These are phyloP conservation scores for Chirona hameri DNA, from an alignment of 2,888 invertebrate species.

Conservation along the genomic window DNA sequence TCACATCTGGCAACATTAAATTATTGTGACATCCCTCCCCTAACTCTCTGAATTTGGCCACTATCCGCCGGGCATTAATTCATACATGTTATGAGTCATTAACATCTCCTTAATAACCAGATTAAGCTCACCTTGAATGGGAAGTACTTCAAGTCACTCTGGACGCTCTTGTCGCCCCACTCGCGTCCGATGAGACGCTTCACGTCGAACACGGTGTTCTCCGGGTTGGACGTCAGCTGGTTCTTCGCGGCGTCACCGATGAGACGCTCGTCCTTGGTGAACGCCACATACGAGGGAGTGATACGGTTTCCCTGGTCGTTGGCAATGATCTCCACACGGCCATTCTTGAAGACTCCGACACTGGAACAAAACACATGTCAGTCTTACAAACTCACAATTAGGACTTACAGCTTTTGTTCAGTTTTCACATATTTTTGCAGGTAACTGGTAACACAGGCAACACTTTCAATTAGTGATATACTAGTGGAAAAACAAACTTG, in stretches of 20 bases:
- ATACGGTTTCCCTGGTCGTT: constrained; percentile 99
- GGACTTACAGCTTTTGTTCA: no score
- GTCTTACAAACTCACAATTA: no score
- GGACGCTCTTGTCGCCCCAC: constrained; percentile 86
- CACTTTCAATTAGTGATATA: no score
- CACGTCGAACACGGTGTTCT: constrained; percentile 97
- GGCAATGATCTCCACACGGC: constrained; percentile 95
- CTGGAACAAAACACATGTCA: constrained; percentile 52
- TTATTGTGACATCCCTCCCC: no score
- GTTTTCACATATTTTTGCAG: no score
- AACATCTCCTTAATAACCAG: no score
- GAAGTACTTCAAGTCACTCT: constrained; percentile 94
- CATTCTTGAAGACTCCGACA: constrained; percentile 95
- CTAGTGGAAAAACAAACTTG: no score
- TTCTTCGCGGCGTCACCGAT: constrained; percentile 99
- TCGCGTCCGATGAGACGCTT: constrained; percentile 97
- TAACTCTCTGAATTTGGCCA: no score
- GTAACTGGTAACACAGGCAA: no score
- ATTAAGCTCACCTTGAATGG: constrained; percentile 77
- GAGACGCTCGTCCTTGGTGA: constrained; percentile 90
- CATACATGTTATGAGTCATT: no score
- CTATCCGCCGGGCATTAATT: no score
- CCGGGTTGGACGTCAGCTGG: constrained; percentile 97
- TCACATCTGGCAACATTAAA: no score
- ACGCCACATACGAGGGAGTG: constrained; percentile 96